These are phyloP conservation scores for Gallinago nigripennis DNA, from an alignment of 2,797 vertebrate species.

Conservation along the genomic window DNA sequence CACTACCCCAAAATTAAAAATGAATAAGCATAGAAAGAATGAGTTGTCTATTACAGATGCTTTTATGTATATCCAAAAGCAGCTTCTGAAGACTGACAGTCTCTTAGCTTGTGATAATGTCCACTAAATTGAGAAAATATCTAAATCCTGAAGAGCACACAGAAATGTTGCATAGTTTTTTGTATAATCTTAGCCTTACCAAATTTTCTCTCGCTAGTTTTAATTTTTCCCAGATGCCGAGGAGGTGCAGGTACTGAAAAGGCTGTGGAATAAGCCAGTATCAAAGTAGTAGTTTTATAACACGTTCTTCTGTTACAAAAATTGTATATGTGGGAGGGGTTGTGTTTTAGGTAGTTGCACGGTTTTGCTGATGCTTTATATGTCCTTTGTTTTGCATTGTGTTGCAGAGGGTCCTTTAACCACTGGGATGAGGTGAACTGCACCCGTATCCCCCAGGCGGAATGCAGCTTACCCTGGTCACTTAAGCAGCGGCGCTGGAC, in stretches of 20 bases:
- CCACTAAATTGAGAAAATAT: not conserved
- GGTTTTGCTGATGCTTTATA: not conserved
- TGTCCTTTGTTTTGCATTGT: not conserved
- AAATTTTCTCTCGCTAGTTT: not conserved
- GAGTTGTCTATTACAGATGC: not conserved
- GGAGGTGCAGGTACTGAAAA: not conserved
- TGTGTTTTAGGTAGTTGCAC: not conserved
- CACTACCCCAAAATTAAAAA: not conserved
- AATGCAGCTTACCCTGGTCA: conserved; percentile 9
- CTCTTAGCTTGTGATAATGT: not conserved
- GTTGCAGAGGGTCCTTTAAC: not conserved
- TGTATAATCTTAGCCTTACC: not conserved
- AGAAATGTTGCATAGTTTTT: not conserved
- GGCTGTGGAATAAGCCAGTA: not conserved
- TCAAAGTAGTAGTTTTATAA: not conserved
- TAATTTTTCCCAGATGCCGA: not conserved
- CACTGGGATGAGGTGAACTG: conserved; percentile 35
- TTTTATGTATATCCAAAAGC: not conserved
- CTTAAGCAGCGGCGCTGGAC: not conserved
- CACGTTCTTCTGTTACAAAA: not conserved
- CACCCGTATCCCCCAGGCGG: not conserved
- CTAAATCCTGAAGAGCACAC: not conserved
- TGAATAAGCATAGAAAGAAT: not conserved
- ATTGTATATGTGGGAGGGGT: not conserved
- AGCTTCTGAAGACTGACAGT: not conserved